These are phyloP conservation scores for Apantesis nais DNA, from an alignment of 2,888 invertebrate species.

Conservation along the genomic window DNA sequence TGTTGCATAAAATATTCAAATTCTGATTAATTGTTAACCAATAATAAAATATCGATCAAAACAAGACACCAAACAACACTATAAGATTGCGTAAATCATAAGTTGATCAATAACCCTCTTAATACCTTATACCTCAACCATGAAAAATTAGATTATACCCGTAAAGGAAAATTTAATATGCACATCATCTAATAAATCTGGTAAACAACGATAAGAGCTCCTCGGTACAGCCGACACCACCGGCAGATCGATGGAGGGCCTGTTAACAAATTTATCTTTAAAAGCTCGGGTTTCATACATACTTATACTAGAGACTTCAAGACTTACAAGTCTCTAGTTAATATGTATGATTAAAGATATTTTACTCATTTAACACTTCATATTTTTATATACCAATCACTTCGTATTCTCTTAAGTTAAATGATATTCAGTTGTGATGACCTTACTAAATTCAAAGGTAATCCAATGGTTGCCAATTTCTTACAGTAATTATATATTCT, in stretches of 20 bases:
- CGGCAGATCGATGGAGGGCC: conserved; percentile 28
- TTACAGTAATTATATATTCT: no score
- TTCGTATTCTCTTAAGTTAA: neutral
- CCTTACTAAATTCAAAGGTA: no score
- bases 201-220: conserved; percentile 31
- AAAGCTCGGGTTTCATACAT: neutral
- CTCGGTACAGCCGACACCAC: conserved; percentile 1
- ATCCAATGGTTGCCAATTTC: no score
- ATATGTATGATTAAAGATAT: neutral
- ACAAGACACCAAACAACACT: neutral
- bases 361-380: neutral
- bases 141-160: conserved; percentile 31
- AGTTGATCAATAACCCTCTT: conserved; percentile 14
- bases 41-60: neutral
- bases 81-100: neutral
- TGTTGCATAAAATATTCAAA: neutral
- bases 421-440: neutral
- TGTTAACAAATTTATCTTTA: conserved; percentile 33
- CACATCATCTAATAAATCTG: conserved; percentile 31
- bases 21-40: neutral
- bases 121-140: conserved; percentile 8
- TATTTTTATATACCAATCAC: neutral
- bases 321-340: neutral
- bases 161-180: conserved; percentile 35
- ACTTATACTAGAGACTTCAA: neutral